Conservation (phyloP, 2,888 invertebrate species). For the Mechanitis messenoides region DNA sequence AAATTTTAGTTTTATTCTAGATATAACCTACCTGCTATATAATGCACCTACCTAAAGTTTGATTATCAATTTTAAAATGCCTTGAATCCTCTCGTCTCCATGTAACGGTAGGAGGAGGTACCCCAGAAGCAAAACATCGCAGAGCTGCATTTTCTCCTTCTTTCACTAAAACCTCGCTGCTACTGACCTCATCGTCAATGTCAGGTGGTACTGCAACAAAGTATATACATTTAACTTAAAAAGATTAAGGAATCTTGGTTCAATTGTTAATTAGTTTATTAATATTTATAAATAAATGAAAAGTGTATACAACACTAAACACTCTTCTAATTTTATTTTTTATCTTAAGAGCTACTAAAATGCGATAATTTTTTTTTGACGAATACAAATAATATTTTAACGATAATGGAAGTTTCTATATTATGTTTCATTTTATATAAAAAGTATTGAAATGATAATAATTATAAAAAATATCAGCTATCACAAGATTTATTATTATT, state of each 20-base stretch:
- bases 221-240: background rate
- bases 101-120: constrained; percentile 84
- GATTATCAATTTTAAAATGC: constrained; percentile 71
- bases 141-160: constrained; percentile 88
- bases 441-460: background rate
- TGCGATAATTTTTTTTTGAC: too few relatives aligned
- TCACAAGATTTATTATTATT: background rate
- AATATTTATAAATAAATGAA: too few relatives aligned
- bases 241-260: background rate
- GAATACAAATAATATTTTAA: too few relatives aligned
- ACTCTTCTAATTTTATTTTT: too few relatives aligned
- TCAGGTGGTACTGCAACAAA: constrained; percentile 82
- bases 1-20: background rate
- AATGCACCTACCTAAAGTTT: constrained; percentile 52
- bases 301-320: too few relatives aligned
- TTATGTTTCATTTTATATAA: too few relatives aligned
- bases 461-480: background rate
- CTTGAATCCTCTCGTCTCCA: constrained; percentile 88
- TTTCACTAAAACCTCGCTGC: constrained; percentile 84
- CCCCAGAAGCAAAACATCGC: constrained; percentile 87
- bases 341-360: too few relatives aligned
- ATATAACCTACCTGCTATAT: background rate
- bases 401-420: too few relatives aligned
- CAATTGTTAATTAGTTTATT: background rate
- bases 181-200: constrained; percentile 84